A percentile compares a stretch with the other conserved stretches of the same genome.
These are phyloP conservation scores for Xestia ashworthii DNA, from an alignment of 2,888 invertebrate genomes.

Conservation along the genomic window DNA sequence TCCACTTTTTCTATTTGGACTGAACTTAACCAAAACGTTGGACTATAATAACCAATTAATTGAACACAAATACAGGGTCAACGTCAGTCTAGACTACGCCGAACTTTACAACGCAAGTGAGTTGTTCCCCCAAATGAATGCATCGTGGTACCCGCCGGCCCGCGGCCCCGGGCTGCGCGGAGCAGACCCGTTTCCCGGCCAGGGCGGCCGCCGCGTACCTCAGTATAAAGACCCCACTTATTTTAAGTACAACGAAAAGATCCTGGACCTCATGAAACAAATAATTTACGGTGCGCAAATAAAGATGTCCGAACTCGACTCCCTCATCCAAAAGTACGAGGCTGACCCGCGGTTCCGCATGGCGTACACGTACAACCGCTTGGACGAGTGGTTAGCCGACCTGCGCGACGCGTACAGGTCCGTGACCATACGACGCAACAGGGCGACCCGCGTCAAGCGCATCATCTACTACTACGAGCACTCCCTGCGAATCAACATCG, in stretches of 20 bases:
- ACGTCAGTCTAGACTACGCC: slow-evolving; percentile 51
- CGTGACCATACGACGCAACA: not conserved
- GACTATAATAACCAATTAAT: not conserved
- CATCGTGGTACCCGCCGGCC: not conserved
- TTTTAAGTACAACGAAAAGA: not conserved
- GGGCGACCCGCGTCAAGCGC: slow-evolving; percentile 20
- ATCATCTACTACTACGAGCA: slow-evolving; percentile 69
- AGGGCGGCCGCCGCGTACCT: not conserved
- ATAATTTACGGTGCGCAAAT: slow-evolving; percentile 69
- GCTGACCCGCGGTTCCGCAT: slow-evolving; percentile 62
- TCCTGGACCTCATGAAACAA: slow-evolving; percentile 71
- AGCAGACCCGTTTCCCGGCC: too few relatives aligned
- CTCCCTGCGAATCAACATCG: slow-evolving; percentile 67
- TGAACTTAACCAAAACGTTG: too few relatives aligned
- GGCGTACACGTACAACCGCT: slow-evolving; percentile 65
- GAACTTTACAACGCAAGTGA: slow-evolving; percentile 27
- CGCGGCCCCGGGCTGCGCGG: not conserved
- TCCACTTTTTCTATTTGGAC: too few relatives aligned
- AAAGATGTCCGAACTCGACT: slow-evolving; percentile 60
- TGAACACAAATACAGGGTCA: slow-evolving; percentile 29
- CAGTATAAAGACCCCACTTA: not conserved
- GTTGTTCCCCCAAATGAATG: not conserved
- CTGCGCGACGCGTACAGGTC: slow-evolving; percentile 56
- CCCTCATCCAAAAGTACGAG: slow-evolving; percentile 49
- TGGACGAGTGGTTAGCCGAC: slow-evolving; percentile 68